Conservation (phyloP, 2,113 vertebrate genomes). For the Emydocephalus ijimae region DNA sequence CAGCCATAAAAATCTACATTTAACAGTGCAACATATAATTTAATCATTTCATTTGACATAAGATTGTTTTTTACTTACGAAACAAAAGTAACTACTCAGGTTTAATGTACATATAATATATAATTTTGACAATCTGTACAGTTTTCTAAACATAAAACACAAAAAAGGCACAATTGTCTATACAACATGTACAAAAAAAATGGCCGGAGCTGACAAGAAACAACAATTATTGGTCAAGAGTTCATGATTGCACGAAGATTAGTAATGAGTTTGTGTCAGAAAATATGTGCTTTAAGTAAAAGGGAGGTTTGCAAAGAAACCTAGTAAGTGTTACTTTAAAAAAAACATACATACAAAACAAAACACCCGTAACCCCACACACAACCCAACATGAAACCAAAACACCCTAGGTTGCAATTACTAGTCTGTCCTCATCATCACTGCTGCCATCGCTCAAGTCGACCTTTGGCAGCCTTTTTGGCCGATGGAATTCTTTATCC, state of each 20-base stretch:
- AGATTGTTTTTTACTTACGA: slow-evolving; percentile 76
- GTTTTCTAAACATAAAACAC: slow-evolving; percentile 90
- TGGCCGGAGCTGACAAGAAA: slow-evolving; percentile 83
- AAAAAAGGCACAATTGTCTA: slow-evolving; percentile 92
- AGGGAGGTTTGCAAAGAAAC: slow-evolving; percentile 80
- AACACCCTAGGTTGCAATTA: slow-evolving; percentile 88
- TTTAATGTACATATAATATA: slow-evolving; percentile 82
- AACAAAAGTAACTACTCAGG: slow-evolving; percentile 89
- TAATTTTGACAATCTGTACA: slow-evolving; percentile 92
- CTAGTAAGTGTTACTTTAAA: slow-evolving; percentile 82
- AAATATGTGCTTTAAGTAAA: slow-evolving; percentile 94
- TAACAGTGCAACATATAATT: slow-evolving; percentile 96
- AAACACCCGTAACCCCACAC: background rate
- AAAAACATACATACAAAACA: slow-evolving; percentile 50
- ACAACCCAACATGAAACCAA: slow-evolving; percentile 32
- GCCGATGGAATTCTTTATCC: slow-evolving; percentile 52
- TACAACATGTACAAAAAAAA: slow-evolving; percentile 99
- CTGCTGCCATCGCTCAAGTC: slow-evolving; percentile 88
- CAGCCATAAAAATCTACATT: slow-evolving; percentile 95
- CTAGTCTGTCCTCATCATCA: slow-evolving; percentile 92
- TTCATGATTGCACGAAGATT: slow-evolving; percentile 95
- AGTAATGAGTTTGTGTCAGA: slow-evolving; percentile 86
- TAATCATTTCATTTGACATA: slow-evolving; percentile 82
- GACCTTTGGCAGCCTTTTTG: slow-evolving; percentile 60
- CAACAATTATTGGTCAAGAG: slow-evolving; percentile 91